A percentile compares a stretch with the other conserved stretches of the same genome.
These are phyloP conservation scores for Poliocrania exsul DNA, from an alignment of 2,797 vertebrate species.

Conservation along the genomic window DNA sequence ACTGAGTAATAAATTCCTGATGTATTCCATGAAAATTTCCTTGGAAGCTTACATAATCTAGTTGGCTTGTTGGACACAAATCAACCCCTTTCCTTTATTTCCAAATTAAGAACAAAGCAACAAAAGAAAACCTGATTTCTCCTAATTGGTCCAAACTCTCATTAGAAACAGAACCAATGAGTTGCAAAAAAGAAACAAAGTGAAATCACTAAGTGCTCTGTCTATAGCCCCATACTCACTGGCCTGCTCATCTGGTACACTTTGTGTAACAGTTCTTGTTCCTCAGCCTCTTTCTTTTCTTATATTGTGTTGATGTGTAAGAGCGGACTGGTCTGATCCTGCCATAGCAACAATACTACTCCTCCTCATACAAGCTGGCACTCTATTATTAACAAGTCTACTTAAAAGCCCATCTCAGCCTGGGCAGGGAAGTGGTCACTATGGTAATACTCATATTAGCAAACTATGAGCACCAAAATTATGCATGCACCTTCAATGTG, in stretches of 20 bases:
- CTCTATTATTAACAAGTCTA: not conserved
- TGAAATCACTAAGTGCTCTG: not conserved
- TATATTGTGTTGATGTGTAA: not conserved
- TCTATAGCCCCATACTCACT: not conserved
- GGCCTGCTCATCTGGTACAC: not conserved
- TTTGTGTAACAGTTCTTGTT: not conserved
- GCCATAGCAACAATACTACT: not conserved
- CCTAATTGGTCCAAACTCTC: not conserved
- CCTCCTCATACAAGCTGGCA: not conserved
- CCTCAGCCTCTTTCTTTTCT: not conserved
- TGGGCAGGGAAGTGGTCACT: not conserved
- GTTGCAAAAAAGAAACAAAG: not conserved
- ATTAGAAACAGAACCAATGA: not conserved
- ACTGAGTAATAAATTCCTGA: slow-evolving; percentile 23
- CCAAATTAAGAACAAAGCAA: not conserved
- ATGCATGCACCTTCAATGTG: not conserved
- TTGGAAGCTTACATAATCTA: not conserved
- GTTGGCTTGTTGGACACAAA: not conserved
- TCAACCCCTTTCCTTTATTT: not conserved
- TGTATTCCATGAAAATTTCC: not conserved
- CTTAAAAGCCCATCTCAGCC: not conserved
- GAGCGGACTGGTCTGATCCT: not conserved
- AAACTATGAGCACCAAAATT: not conserved
- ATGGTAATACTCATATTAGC: not conserved
- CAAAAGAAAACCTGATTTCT: not conserved